phyloP scores from a whole-genome alignment of 1,140 invertebrate species.

The Theocolax elegans region DNA sequence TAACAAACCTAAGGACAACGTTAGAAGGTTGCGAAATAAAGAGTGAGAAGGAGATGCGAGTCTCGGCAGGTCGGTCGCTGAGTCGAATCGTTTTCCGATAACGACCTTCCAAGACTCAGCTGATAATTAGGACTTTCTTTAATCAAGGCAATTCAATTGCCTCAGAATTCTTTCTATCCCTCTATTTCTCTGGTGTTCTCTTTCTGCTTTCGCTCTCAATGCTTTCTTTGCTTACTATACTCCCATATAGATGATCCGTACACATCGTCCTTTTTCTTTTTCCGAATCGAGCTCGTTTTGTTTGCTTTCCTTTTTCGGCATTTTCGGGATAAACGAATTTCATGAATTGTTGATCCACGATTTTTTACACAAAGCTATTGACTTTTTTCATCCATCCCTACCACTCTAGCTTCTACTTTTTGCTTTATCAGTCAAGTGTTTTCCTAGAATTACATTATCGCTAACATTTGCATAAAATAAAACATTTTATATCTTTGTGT shows the following conservation, averaged over 20 bases:
- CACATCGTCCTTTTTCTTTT: too few relatives aligned
- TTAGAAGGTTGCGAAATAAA: background rate
- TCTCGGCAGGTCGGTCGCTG: constrained; percentile 40
- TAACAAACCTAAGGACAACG: too few relatives aligned
- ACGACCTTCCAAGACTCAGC: constrained; percentile 44
- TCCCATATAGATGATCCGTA: too few relatives aligned
- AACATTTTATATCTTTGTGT: too few relatives aligned
- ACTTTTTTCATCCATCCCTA: too few relatives aligned
- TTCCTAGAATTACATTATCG: too few relatives aligned
- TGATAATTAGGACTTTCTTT: constrained; percentile 62
- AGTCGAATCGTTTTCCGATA: constrained; percentile 61
- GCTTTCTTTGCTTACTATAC: too few relatives aligned
- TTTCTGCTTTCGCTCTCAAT: background rate
- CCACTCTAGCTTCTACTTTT: too few relatives aligned
- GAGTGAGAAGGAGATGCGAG: constrained; percentile 4
- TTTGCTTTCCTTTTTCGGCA: background rate
- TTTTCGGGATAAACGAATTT: background rate
- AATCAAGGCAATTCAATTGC: constrained; percentile 58
- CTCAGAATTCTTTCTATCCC: background rate
- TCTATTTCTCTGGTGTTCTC: background rate
- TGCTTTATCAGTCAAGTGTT: too few relatives aligned
- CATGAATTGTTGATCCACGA: constrained; percentile 1
- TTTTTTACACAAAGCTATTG: background rate
- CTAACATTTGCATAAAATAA: too few relatives aligned
- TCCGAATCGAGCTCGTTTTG: background rate